Evolutionary conservation across 2,797 vertebrate species (phyloP).

Genomic region (Gymnoscopelus braueri): DNA sequence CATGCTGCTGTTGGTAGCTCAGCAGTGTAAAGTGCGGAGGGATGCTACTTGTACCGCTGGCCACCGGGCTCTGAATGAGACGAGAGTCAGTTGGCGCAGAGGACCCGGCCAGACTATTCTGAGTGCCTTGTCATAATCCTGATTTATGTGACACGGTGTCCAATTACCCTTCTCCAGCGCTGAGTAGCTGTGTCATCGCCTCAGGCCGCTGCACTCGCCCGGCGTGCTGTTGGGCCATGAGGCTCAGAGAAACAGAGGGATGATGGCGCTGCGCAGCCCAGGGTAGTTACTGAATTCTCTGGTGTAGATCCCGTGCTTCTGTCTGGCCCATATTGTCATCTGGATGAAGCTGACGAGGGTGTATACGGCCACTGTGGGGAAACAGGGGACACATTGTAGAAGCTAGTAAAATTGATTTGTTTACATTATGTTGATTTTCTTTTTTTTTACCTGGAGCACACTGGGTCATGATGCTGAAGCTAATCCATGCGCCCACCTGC

Average conservation of each 20-base stretch:
- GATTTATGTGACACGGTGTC: constrained; percentile 55
- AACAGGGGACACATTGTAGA: constrained; percentile 23
- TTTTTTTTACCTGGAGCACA: constrained; percentile 65
- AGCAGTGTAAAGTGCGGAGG: neutral
- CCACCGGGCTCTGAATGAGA: constrained; percentile 21
- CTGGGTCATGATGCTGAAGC: constrained; percentile 82
- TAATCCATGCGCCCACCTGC: constrained; percentile 79
- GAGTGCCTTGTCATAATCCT: constrained; percentile 48
- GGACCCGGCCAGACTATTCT: constrained; percentile 26
- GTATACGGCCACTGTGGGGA: constrained; percentile 68
- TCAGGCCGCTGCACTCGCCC: constrained; percentile 46
- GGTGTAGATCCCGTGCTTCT: constrained; percentile 80
- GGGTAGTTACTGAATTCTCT: constrained; percentile 86
- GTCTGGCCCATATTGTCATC: constrained; percentile 82
- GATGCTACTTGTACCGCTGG: constrained; percentile 4
- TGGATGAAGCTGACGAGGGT: constrained; percentile 76
- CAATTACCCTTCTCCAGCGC: constrained; percentile 58
- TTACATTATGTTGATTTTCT: neutral
- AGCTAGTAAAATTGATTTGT: constrained; percentile 12
- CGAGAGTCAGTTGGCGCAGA: constrained; percentile 9
- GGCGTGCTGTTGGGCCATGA: constrained; percentile 31
- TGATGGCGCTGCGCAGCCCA: constrained; percentile 72
- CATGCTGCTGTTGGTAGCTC: too few relatives aligned
- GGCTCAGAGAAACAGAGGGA: constrained; percentile 79
- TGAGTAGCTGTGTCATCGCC: constrained; percentile 45